phyloP scores from a whole-genome alignment of 2,113 vertebrate species.

The Argyrosomus japonicus region DNA sequence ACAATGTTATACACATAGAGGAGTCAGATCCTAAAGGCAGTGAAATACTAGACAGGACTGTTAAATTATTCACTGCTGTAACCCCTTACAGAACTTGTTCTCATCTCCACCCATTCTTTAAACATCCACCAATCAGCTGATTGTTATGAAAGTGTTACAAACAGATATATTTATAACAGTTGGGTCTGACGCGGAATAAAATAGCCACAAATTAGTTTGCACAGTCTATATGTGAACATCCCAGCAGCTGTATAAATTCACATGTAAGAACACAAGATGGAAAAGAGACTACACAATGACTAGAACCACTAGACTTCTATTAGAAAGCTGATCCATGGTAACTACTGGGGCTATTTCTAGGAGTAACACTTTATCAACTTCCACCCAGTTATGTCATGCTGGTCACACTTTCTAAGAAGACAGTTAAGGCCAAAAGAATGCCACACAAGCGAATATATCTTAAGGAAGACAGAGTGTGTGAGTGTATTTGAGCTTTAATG shows the following conservation, averaged over 20 bases:
- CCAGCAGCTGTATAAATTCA: not conserved
- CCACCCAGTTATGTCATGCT: not conserved
- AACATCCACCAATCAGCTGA: constrained; percentile 22
- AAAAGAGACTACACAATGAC: not conserved
- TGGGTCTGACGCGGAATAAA: not conserved
- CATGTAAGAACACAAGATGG: not conserved
- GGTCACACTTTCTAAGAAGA: not conserved
- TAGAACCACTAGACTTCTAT: not conserved
- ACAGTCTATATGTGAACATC: not conserved
- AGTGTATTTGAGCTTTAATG: constrained; percentile 2
- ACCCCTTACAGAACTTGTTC: constrained; percentile 46
- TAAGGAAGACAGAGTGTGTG: not conserved
- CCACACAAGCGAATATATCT: not conserved
- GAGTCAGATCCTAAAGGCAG: constrained; percentile 41
- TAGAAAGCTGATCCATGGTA: not conserved
- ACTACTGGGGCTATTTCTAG: not conserved
- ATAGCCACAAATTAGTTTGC: not conserved
- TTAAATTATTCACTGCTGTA: constrained; percentile 77
- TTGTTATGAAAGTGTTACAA: not conserved
- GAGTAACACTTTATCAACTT: not conserved
- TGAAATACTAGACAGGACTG: constrained; percentile 67
- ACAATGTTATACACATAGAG: constrained; percentile 43
- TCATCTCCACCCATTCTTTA: constrained; percentile 35
- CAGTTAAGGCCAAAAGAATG: not conserved
- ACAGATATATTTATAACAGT: not conserved